A percentile compares a stretch with the other conserved stretches of the same genome.
phyloP scores from a whole-genome alignment of 1,140 invertebrate genomes.

The Anthonomus grandis region DNA sequence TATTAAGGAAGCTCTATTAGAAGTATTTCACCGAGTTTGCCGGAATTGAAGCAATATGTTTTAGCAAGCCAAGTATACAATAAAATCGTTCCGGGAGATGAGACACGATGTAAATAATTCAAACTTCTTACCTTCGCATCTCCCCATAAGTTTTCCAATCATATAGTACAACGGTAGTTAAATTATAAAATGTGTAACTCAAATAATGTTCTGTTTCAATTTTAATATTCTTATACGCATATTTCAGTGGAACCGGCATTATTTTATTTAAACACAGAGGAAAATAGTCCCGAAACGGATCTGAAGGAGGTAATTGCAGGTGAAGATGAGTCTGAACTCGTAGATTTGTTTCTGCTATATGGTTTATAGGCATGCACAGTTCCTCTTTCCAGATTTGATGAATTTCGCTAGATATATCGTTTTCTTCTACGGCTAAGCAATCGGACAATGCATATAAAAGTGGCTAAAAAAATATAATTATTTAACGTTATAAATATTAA shows the following conservation, averaged over 20 bases:
- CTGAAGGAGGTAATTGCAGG: constrained; percentile 71
- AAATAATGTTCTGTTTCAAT: constrained; percentile 87
- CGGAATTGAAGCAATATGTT: too few species aligned
- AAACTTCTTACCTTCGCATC: constrained; percentile 73
- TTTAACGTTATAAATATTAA: too few species aligned
- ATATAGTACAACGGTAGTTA: constrained; percentile 94
- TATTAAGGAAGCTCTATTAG: too few species aligned
- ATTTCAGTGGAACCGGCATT: constrained; percentile 31
- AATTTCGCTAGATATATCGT: constrained; percentile 28
- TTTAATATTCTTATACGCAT: constrained; percentile 41
- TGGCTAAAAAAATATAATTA: constrained; percentile 60
- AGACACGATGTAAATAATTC: too few species aligned
- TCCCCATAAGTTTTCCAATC: constrained; percentile 97
- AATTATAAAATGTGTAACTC: constrained; percentile 94
- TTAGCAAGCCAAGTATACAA: too few species aligned
- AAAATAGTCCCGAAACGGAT: constrained; percentile 42
- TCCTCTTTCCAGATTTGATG: constrained; percentile 49
- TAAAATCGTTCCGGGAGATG: too few species aligned
- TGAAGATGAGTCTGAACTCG: constrained; percentile 88
- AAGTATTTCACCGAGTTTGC: too few species aligned
- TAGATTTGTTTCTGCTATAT: constrained; percentile 86
- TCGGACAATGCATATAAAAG: constrained; percentile 65
- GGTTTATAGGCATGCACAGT: constrained; percentile 73
- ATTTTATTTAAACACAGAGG: constrained; percentile 37
- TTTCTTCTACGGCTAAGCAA: constrained; percentile 47